Base-by-base conservation (phyloP, 2,113 vertebrate species). In the Hemichromis elongatus region DNA sequence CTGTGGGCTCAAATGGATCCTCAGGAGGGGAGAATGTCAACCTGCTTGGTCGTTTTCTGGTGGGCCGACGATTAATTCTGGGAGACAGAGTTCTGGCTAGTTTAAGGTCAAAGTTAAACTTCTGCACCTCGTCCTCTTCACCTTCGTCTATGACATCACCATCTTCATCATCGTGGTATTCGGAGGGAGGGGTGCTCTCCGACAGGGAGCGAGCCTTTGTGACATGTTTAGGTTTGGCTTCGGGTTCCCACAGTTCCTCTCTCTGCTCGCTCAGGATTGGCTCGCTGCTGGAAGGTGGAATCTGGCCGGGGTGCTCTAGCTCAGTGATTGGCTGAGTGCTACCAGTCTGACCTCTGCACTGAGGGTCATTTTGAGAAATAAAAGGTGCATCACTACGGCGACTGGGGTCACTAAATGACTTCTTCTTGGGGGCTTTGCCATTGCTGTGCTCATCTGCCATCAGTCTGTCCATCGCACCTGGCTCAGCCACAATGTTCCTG, bases 381-480 rank as follows among this genome's bases (percentile, higher is more conserved):
- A 94, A 82, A 68, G 86, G 73, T 12, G 79, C 79, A 30, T 98
- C 97, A 0, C 98, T 91, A 0, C 98, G 97, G 21, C 98, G 97
- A 93, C 99, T 99, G n/a, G 99, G 99, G 86, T 99, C 99, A 0
- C 98, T 99, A 90, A 99, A 96, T 0, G 98, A 99, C 90, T 99
- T 99, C 95, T 99, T 99, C 95, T 99, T 99, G 66, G 97, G 96
- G 68, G 96, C 96, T 95, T 99, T 99, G 33, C 97, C 96, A 0
- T 97, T 97, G 75, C 91, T 92, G 26, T 98, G 97, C 82, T 98
- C 98, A 0, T 98, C 98, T 2, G 86, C 63, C 2, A 95, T 94
- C 30, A 98, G 95, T 85, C 95, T 95, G 91, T 97, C 97, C 96
- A 98, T 97, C 73, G 97, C 96, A 0, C 97, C 97, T 0, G 98